Percentiles rank a stretch among this genome's conserved stretches.
Conservation (phyloP, 2,888 invertebrate genomes). For the Philonicus albiceps region DNA sequence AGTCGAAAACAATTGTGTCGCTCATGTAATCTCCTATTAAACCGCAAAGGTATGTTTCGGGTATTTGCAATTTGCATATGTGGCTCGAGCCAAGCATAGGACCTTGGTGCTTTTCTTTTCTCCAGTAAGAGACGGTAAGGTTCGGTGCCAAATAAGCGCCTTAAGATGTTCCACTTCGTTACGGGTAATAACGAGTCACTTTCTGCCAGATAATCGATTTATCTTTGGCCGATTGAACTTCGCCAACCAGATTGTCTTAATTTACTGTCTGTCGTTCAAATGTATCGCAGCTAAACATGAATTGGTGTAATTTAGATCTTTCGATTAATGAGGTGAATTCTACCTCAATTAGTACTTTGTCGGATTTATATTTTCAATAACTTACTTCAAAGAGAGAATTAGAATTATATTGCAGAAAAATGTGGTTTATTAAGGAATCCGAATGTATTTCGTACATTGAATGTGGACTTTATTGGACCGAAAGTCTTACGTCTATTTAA, state of each 20-base stretch:
- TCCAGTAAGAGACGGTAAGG: neutral
- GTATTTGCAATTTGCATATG: neutral
- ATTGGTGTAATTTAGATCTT: neutral
- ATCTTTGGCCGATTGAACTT: constrained; percentile 18
- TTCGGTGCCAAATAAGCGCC: neutral
- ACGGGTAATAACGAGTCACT: neutral
- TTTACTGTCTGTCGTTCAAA: neutral
- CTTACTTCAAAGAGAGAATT: neutral
- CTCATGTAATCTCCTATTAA: neutral
- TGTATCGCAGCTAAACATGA: neutral
- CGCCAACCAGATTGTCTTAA: neutral
- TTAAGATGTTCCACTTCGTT: constrained; percentile 13
- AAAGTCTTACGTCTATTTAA: too few species aligned
- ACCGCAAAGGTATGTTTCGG: neutral
- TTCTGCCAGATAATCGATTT: neutral
- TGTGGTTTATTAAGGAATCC: too few species aligned
- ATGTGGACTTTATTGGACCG: too few species aligned
- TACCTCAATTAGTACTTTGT: neutral
- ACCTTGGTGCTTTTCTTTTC: neutral
- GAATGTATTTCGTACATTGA: too few species aligned
- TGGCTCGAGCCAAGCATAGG: neutral
- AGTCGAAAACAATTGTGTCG: neutral
- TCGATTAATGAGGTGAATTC: neutral
- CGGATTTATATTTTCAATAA: neutral
- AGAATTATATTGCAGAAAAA: neutral